Evolutionary conservation across 2,113 vertebrate genomes (phyloP), one percentile per base, ranked within the genome.

Genomic region (Pagrus major): DNA sequence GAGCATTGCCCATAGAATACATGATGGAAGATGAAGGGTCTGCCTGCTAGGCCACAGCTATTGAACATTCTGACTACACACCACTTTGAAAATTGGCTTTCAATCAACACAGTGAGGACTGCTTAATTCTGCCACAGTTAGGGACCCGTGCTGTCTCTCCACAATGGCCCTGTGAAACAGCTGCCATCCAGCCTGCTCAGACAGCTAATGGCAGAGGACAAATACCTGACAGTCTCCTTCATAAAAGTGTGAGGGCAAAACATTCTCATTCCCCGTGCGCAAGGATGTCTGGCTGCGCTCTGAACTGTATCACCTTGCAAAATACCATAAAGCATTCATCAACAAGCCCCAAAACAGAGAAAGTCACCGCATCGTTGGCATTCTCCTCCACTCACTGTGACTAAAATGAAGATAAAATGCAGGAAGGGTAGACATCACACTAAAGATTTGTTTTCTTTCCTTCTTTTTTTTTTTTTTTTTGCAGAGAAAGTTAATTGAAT

Each of bases 401-500:
- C 80, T 60, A 47, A 86, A 70, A 92, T 68, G 75, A 84, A 89
- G 83, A 84, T 82, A 70, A 88, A 85, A 86, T 64, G 68, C 75
- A 67, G 37, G 42, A 76, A 78, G 41, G 74, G 61, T 14, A 68
- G 91, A 86, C 89, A 85, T 91, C 87, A 90, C 81, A 91, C 89
- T 89, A 85, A 92, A 92, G 85, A 90, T 91, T 92, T 92, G 89
- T 93, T 94, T 91, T 89, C 78, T 71, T 78, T 81, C 70, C 33
- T 33, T 33, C 29, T 27, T 25, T 51, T 41, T 7, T 75, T 33
- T 72, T 84, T 65, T 68, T 76, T 58, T 67, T 44, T 65, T 74
- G 66, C 55, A 69, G n/a, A 59, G 76, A 83, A 86, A 91, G 89
- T 94, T 94, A 95, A 95, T 95, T 95, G 93, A 95, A 95, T 95